Percentiles rank a stretch among this genome's conserved stretches.
These are phyloP conservation scores for Pseudochromis fuscus DNA, from an alignment of 2,797 vertebrate genomes.

Conservation along the genomic window DNA sequence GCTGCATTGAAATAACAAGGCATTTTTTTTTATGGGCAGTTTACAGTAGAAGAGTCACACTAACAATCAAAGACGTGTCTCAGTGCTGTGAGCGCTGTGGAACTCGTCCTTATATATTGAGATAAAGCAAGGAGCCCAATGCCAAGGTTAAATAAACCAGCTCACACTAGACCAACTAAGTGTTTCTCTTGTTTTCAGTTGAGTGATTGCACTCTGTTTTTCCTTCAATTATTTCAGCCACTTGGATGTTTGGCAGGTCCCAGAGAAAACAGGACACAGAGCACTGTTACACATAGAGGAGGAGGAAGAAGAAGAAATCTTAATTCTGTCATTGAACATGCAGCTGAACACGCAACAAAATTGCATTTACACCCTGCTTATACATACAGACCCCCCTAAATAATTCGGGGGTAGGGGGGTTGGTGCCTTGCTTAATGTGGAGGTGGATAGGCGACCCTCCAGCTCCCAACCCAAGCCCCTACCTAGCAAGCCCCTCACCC, in stretches of 20 bases:
- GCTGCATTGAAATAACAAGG: neutral
- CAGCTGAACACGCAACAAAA: no score
- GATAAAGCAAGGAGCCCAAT: neutral
- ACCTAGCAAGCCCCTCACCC: no score
- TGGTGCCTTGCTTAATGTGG: no score
- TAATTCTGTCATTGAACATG: no score
- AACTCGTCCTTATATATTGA: constrained; percentile 31
- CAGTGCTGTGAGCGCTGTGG: neutral
- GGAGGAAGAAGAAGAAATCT: no score
- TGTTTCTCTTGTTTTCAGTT: constrained; percentile 36
- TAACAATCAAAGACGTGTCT: neutral
- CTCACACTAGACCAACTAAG: constrained; percentile 32
- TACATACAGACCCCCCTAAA: no score
- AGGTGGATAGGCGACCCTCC: no score
- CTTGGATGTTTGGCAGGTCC: constrained; percentile 8
- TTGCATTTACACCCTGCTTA: no score
- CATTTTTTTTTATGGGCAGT: constrained; percentile 40
- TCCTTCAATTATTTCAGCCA: constrained; percentile 4
- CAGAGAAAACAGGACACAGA: neutral
- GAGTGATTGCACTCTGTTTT: constrained; percentile 24
- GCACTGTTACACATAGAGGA: neutral
- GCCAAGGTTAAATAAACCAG: constrained; percentile 45
- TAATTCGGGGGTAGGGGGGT: no score
- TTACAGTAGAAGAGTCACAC: neutral
- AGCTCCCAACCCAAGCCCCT: no score